Base-by-base conservation (phyloP, 2,113 vertebrate species). In the Misgurnus anguillicaudatus region DNA sequence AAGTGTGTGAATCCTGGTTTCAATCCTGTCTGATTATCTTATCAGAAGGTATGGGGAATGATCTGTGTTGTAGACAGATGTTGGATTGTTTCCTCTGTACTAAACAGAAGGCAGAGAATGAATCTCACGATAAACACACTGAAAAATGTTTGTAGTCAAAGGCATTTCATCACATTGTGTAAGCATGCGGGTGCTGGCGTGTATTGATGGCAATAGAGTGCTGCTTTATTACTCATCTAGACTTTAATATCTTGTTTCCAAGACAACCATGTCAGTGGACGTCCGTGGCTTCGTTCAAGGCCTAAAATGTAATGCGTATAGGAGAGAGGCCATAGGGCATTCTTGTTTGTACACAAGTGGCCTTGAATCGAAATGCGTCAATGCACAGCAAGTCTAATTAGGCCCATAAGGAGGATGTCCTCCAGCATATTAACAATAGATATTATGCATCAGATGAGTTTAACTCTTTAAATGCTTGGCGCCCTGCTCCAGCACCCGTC, bases 211-310 rank as follows among this genome's bases (percentile, higher is more conserved):
- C 42, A 75, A 79, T 72, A 65, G 80, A 71, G 51, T 77, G 76
- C 48, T 66, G 76, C 60, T 81, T 84, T 81, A 84, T 82, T 66
- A 81, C 63, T 71, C 67, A 78, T 76, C 39, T 70, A 82, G 71
- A 57, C 71, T 71, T 76, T 74, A 84, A 75, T 76, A 82, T 72
- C 61, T 55, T 76, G 83, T 84, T 84, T 84, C 83, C 83, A 84
- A 79, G 80, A 82, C 83, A 84, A 84, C 83, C 76, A 72, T 72
- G 75, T 79, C 57, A 58, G 71, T 51, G 61, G 53, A 73, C 63
- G 55, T 77, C 75, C 83, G 72, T 75, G 75, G 64, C 31, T 48
- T 68, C 45, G 45, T 77, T 79, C 83, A 84, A 84, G 75, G 78
- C 45, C 21, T 71, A 71, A 81, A 63, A 71, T 60, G 58, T 66